Percentiles rank a stretch among this genome's conserved stretches.
phyloP scores from a whole-genome alignment of 2,888 invertebrate genomes.

The Protophormia terraenovae region DNA sequence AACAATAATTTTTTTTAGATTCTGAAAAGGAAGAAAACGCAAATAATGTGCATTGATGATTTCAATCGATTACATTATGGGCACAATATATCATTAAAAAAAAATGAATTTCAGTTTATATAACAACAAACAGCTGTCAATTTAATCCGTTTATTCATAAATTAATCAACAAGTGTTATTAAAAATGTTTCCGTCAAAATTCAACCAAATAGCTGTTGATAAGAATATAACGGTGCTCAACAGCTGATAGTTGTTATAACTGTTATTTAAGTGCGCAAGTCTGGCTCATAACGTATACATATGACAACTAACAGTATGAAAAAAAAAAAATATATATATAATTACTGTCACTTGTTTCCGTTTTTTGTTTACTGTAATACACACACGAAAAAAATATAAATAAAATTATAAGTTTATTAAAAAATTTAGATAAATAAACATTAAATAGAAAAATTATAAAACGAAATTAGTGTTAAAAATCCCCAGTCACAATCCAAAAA shows the following conservation, averaged over 20 bases:
- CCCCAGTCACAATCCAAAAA: conserved; percentile 52
- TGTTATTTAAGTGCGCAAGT: conserved; percentile 50
- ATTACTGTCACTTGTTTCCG: conserved; percentile 39
- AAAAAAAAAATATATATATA: too few species aligned
- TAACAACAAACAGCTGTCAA: too few species aligned
- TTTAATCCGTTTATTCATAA: too few species aligned
- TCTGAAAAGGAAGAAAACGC: too few species aligned
- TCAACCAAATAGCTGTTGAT: not conserved
- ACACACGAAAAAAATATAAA: conserved; percentile 27
- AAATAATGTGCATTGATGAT: too few species aligned
- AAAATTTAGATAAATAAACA: conserved; percentile 3
- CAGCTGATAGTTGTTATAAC: conserved; percentile 11
- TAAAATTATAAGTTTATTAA: conserved; percentile 13
- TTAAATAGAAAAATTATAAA: not conserved
- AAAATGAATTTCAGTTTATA: too few species aligned
- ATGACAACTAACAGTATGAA: conserved; percentile 15
- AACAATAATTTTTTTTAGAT: too few species aligned
- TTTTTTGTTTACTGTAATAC: conserved; percentile 63
- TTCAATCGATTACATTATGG: too few species aligned
- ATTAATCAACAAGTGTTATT: conserved; percentile 42
- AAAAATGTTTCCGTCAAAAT: not conserved
- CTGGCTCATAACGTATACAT: conserved; percentile 27
- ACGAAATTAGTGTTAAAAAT: conserved; percentile 5
- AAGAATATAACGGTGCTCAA: conserved; percentile 30
- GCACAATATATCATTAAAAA: too few species aligned